These are phyloP conservation scores for Dipodomys ordii DNA, from an alignment of 2,113 vertebrate genomes.

Conservation along the genomic window DNA sequence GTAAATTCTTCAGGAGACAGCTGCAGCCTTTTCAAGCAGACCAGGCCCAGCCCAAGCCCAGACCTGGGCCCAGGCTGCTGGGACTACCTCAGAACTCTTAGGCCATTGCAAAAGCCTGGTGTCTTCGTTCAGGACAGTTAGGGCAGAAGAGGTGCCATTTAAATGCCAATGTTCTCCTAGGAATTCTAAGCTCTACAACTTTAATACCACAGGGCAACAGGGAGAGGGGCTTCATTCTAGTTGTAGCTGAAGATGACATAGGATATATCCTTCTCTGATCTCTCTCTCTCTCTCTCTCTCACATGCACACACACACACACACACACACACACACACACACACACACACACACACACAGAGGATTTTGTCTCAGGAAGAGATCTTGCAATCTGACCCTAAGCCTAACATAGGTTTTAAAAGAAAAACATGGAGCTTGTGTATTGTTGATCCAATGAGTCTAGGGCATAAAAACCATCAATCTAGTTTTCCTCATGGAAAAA, in stretches of 20 bases:
- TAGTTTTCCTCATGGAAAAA: slow-evolving; percentile 42
- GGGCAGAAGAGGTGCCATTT: slow-evolving; percentile 40
- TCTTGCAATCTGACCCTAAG: slow-evolving; percentile 49
- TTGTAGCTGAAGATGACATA: slow-evolving; percentile 57
- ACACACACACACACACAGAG: neutral
- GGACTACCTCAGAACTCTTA: neutral
- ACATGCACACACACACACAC: too few species aligned
- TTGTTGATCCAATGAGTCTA: slow-evolving; percentile 18
- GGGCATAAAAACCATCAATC: slow-evolving; percentile 41
- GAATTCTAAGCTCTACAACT: slow-evolving; percentile 43
- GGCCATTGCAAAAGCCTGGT: neutral
- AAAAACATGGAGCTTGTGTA: slow-evolving; percentile 48
- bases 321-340: neutral
- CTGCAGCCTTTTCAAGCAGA: slow-evolving; percentile 2
- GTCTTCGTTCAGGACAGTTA: slow-evolving; percentile 66
- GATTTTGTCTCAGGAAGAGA: neutral
- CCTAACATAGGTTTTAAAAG: slow-evolving; percentile 69
- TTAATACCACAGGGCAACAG: slow-evolving; percentile 54
- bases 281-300: too few species aligned
- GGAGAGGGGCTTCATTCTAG: slow-evolving; percentile 45
- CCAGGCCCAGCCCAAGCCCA: too few species aligned
- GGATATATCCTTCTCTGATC: too few species aligned
- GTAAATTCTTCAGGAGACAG: slow-evolving; percentile 48
- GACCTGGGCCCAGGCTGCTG: neutral
- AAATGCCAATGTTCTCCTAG: slow-evolving; percentile 61